These are phyloP conservation scores for Coturnix japonica DNA, from an alignment of 2,113 vertebrate genomes.

Conservation along the genomic window DNA sequence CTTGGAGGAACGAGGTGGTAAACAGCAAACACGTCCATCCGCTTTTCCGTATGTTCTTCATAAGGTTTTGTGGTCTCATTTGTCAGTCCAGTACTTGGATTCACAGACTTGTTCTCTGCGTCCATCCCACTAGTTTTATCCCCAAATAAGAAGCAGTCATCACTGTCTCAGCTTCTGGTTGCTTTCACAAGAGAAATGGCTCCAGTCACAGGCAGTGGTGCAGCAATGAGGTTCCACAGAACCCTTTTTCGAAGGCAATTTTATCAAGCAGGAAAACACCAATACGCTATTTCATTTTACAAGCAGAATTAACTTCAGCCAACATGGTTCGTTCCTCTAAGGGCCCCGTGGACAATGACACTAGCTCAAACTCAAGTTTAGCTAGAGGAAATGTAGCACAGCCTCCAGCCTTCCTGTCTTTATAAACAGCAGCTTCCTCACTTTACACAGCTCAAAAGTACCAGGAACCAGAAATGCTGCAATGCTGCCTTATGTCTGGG, in stretches of 20 bases:
- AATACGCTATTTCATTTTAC: not conserved
- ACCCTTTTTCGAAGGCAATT: not conserved
- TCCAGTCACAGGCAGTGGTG: not conserved
- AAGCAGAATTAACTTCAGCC: not conserved
- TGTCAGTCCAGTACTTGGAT: not conserved
- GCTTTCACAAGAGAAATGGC: not conserved
- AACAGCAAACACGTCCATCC: not conserved
- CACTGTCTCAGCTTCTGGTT: accelerated
- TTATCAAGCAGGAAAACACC: not conserved
- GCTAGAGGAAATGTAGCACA: not conserved
- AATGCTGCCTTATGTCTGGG: accelerated
- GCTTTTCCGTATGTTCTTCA: not conserved
- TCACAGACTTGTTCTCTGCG: not conserved
- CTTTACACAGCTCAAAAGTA: not conserved
- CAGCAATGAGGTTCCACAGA: not conserved
- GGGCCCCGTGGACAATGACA: accelerated
- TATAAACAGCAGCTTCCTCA: not conserved
- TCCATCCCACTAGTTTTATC: not conserved
- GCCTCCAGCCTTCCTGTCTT: not conserved
- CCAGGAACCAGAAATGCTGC: not conserved
- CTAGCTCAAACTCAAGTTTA: not conserved
- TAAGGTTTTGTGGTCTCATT: not conserved
- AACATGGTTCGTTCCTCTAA: not conserved
- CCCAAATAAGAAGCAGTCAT: not conserved
- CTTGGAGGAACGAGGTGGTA: not conserved